Evolutionary conservation across 2,113 vertebrate species (phyloP), one percentile per base, ranked within the genome.

Genomic region (Bufo gargarizans): DNA sequence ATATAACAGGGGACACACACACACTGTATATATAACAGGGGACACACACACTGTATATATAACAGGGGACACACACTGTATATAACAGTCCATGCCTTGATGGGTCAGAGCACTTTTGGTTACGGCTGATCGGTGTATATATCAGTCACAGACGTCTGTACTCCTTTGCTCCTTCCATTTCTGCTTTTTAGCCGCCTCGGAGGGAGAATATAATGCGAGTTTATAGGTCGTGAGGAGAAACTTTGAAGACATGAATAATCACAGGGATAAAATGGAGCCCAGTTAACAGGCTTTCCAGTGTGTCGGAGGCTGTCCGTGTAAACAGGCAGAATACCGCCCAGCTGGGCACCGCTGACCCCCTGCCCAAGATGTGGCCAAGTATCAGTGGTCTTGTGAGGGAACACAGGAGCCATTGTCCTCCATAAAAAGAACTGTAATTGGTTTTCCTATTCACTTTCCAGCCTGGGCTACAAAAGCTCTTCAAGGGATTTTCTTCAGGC

Each of bases 381-480:
- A 77, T 87, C 63, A 69, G 19, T 55, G 49, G 85, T 79, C 20
- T 78, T 50, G 61, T 53, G 1, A 45, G 22, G 86, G 22, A 81
- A 80, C 77, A 87, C 84, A 53, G 77, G 63, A 13, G 4, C 50
- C 77, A 72, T 87, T 87, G 86, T 87, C 22, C 69, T 77, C 72
- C 74, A 20, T n/a, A 50, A 8, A 86, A 59, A 22, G 20, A 80
- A 3, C 10, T 17, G 59, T 72, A 87, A 81, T 87, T 87, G 61
- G 63, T 22, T 87, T 87, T 79, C 61, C 76, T 19, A 79, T 86
- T 79, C 72, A 12, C 56, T 86, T 50, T 78, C 65, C 86, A 87
- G 50, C 47, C 47, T 14, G 82, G 47, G 55, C 47, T 84, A n/a
- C 61, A 69, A 71, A 33, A 69, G 50, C 47, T 2, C 55, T 80